A percentile compares a stretch with the other conserved stretches of the same genome.
Conservation (phyloP, 2,797 vertebrate species). For the Calcarius lapponicus region DNA sequence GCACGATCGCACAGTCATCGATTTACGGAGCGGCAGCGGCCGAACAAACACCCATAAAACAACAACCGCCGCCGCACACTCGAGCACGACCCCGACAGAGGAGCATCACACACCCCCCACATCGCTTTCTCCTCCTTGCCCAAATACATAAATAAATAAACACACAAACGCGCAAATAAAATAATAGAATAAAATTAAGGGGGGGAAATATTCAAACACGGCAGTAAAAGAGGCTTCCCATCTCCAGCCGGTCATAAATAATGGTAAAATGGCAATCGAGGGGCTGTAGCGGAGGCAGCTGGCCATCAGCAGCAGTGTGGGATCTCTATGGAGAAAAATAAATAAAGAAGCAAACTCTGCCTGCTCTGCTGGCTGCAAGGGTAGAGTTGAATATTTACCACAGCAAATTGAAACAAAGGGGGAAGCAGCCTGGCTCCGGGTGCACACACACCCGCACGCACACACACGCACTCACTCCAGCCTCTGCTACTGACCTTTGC, state of each 20-base stretch:
- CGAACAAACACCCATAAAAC: conserved; percentile 46
- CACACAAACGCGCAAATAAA: not conserved
- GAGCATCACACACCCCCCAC: not conserved
- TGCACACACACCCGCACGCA: conserved; percentile 59
- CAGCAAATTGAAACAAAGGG: conserved; percentile 78
- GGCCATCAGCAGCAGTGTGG: conserved; percentile 33
- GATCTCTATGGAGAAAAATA: conserved; percentile 56
- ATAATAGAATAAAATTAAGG: not conserved
- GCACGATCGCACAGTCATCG: conserved; percentile 61
- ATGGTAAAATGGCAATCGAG: conserved; percentile 32
- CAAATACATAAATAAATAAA: conserved; percentile 21
- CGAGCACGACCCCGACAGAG: not conserved
- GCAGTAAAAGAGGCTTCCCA: conserved; percentile 6
- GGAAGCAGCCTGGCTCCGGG: conserved; percentile 69
- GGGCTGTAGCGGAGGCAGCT: conserved; percentile 42
- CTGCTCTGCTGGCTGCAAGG: conserved; percentile 38
- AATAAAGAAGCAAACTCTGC: conserved; percentile 61
- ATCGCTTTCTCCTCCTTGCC: not conserved
- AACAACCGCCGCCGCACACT: conserved; percentile 4
- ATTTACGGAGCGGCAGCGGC: conserved; percentile 60
- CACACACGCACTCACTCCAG: conserved; percentile 71
- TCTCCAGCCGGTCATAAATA: conserved; percentile 54
- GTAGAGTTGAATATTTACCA: conserved; percentile 65
- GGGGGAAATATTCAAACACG: not conserved
- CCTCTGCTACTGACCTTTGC: conserved; percentile 88